Conservation (phyloP, 2,888 invertebrate species). For the Graphium colonna region DNA sequence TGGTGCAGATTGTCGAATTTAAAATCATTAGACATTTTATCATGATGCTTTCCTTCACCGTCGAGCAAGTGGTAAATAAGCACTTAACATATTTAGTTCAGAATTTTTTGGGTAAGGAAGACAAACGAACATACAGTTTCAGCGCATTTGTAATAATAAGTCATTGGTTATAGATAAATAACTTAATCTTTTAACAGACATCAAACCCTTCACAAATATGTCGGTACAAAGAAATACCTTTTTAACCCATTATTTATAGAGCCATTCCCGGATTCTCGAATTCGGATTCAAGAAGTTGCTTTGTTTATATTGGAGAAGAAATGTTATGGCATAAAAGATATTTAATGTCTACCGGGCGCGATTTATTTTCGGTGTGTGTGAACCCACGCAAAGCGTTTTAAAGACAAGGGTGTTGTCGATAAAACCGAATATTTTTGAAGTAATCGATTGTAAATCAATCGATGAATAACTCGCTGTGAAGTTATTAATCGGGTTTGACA, state of each 20-base stretch:
- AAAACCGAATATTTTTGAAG: background rate
- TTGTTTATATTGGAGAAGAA: conserved; percentile 29
- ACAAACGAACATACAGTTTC: too few species aligned
- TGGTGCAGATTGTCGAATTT: too few species aligned
- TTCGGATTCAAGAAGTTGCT: conserved; percentile 34
- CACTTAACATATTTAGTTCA: too few species aligned
- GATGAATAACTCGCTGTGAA: background rate
- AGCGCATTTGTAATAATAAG: too few species aligned
- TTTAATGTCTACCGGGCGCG: conserved; percentile 13
- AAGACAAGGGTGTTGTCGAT: conserved; percentile 9
- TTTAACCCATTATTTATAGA: conserved; percentile 60
- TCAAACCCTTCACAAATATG: conserved; percentile 70
- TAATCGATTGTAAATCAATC: too few species aligned
- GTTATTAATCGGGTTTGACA: too few species aligned
- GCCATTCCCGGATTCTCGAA: conserved; percentile 49
- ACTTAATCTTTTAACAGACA: conserved; percentile 37
- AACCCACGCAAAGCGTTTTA: conserved; percentile 3
- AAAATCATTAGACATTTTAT: too few species aligned
- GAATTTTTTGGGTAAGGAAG: too few species aligned
- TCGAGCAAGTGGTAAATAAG: too few species aligned
- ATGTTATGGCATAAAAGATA: conserved; percentile 21
- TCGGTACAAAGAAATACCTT: conserved; percentile 67
- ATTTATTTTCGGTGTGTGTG: conserved; percentile 15
- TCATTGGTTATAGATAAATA: too few species aligned
- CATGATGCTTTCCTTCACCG: too few species aligned